These are phyloP conservation scores for Coptodon rendalli DNA, from an alignment of 2,113 vertebrate species.

Conservation along the genomic window DNA sequence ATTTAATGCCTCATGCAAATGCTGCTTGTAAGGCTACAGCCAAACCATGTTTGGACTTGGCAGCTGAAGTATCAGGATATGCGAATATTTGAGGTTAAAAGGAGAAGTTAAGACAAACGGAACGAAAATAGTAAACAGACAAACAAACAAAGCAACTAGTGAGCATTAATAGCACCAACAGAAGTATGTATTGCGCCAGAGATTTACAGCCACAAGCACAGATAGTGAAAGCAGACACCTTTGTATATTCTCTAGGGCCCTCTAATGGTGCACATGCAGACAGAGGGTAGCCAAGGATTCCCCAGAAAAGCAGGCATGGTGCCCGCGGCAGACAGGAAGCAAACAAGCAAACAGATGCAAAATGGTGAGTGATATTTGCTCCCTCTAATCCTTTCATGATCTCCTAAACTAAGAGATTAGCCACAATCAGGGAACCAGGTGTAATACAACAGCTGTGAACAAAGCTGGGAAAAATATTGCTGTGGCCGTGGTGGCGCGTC, in stretches of 20 bases:
- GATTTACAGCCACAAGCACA: constrained; percentile 29
- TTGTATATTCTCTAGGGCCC: constrained; percentile 22
- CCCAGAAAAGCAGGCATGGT: constrained; percentile 21
- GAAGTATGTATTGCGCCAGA: constrained; percentile 2
- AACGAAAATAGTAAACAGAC: neutral
- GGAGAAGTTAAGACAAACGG: constrained; percentile 23
- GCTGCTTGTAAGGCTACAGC: constrained; percentile 13
- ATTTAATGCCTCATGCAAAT: neutral
- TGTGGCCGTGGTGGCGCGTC: neutral
- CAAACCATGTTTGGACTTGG: constrained; percentile 12
- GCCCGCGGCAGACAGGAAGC: neutral
- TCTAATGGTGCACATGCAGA: neutral
- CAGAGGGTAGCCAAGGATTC: constrained; percentile 27
- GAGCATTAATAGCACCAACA: neutral
- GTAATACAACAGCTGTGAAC: neutral
- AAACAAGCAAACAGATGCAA: constrained; percentile 8
- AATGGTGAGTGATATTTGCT: neutral
- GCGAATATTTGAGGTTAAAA: constrained; percentile 12
- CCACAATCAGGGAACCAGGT: neutral
- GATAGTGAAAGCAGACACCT: constrained; percentile 45
- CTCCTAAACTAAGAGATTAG: neutral
- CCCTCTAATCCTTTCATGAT: neutral
- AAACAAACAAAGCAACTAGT: constrained; percentile 13
- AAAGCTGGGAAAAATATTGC: neutral
- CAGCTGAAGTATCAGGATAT: constrained; percentile 6